phyloP scores from a whole-genome alignment of 2,113 vertebrate species.

The Psophia crepitans region DNA sequence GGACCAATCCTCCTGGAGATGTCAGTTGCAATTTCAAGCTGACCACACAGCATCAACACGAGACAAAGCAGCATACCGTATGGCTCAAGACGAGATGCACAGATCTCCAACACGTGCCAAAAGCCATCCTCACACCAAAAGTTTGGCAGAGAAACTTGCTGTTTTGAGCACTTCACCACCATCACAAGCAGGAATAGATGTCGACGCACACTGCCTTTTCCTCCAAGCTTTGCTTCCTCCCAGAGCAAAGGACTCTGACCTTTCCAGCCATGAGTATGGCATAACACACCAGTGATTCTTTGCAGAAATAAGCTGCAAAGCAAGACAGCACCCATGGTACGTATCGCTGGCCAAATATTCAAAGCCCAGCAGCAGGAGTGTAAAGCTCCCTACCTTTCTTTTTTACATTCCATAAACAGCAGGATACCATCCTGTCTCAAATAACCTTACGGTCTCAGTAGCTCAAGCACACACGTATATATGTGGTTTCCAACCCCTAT shows the following conservation, averaged over 20 bases:
- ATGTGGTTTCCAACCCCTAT: not conserved
- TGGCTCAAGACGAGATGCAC: not conserved
- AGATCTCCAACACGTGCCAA: not conserved
- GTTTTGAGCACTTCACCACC: not conserved
- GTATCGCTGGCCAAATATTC: not conserved
- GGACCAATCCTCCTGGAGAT: not conserved
- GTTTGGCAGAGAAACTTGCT: not conserved
- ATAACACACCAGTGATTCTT: not conserved
- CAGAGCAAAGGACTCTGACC: not conserved
- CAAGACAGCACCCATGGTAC: not conserved
- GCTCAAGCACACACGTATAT: not conserved
- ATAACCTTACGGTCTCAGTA: not conserved
- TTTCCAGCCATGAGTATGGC: not conserved
- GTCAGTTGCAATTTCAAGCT: not conserved
- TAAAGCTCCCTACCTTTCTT: not conserved
- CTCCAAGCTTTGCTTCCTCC: not conserved
- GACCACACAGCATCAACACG: not conserved
- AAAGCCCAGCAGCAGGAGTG: not conserved
- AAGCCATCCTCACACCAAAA: not conserved
- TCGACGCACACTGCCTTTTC: not conserved
- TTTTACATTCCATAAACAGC: not conserved
- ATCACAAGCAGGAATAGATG: fast-evolving
- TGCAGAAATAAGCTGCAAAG: not conserved
- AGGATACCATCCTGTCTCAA: not conserved
- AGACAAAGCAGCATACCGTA: not conserved